Conservation (phyloP, 2,113 vertebrate genomes). For the Coreoperca whiteheadi region DNA sequence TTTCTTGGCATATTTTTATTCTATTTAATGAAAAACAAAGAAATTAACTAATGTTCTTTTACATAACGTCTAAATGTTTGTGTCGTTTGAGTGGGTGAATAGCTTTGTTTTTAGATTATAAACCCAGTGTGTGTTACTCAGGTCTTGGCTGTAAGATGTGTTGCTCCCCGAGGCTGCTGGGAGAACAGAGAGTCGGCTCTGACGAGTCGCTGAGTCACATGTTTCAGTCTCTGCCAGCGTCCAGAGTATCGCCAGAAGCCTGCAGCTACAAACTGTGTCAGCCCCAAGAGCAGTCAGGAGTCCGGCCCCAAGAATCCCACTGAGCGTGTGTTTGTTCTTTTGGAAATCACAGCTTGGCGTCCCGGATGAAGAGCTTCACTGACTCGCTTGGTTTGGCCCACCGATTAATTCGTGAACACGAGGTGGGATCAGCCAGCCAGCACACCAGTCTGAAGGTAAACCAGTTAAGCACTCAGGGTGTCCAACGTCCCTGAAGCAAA, state of each 20-base stretch:
- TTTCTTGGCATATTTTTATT: neutral
- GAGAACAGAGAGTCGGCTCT: slow-evolving; percentile 45
- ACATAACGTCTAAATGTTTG: neutral
- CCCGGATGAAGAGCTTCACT: slow-evolving; percentile 16
- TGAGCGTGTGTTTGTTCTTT: neutral
- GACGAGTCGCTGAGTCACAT: slow-evolving; percentile 54
- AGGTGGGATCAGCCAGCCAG: neutral
- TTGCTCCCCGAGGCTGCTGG: slow-evolving; percentile 34
- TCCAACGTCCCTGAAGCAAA: neutral
- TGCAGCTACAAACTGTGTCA: slow-evolving; percentile 9
- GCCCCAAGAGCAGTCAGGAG: slow-evolving; percentile 53
- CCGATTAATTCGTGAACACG: slow-evolving; percentile 4
- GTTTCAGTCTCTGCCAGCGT: slow-evolving; percentile 34
- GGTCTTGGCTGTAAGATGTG: slow-evolving; percentile 23
- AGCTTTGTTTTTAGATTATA: neutral
- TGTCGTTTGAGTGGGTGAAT: neutral
- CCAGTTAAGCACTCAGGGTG: neutral
- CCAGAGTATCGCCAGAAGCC: slow-evolving; percentile 42
- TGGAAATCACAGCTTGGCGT: slow-evolving; percentile 7
- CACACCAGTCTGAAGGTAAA: neutral
- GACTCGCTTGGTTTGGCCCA: neutral
- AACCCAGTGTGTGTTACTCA: neutral
- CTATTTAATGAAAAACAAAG: neutral
- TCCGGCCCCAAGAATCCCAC: slow-evolving; percentile 34
- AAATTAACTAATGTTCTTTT: neutral